phyloP scores from a whole-genome alignment of 2,797 vertebrate species.

The Denticeps clupeoides region DNA sequence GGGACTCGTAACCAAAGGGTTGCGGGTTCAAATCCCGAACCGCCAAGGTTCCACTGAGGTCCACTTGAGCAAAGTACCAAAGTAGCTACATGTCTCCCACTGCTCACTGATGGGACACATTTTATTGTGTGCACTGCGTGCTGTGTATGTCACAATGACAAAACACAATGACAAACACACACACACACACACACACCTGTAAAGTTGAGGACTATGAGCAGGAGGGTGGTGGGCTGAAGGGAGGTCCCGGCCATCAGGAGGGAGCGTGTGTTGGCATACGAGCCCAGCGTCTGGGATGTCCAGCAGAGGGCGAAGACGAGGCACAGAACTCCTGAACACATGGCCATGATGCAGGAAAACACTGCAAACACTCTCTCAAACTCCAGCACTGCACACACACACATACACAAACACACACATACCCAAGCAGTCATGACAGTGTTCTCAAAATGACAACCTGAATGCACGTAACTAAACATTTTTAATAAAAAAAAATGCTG shows the following conservation, averaged over 20 bases:
- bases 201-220: constrained; percentile 52
- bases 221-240: constrained; percentile 58
- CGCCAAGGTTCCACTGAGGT: no score
- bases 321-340: constrained; percentile 53
- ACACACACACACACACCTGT: constrained; percentile 50
- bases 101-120: no score
- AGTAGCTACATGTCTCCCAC: no score
- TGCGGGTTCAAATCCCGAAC: no score
- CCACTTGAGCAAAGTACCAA: no score
- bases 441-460: not conserved
- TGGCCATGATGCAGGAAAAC: constrained; percentile 57
- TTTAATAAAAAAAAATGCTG: no score
- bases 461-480: not conserved
- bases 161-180: not conserved
- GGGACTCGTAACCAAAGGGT: no score
- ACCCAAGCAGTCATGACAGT: not conserved
- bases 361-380: constrained; percentile 54
- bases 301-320: constrained; percentile 66
- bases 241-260: constrained; percentile 57
- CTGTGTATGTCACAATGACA: no score
- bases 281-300: constrained; percentile 53
- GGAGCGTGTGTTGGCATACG: constrained; percentile 62
- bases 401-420: not conserved
- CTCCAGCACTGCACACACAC: constrained; percentile 40
- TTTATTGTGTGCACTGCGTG: no score